Conservation (phyloP, 2,797 vertebrate species). For the Microcaecilia unicolor region DNA sequence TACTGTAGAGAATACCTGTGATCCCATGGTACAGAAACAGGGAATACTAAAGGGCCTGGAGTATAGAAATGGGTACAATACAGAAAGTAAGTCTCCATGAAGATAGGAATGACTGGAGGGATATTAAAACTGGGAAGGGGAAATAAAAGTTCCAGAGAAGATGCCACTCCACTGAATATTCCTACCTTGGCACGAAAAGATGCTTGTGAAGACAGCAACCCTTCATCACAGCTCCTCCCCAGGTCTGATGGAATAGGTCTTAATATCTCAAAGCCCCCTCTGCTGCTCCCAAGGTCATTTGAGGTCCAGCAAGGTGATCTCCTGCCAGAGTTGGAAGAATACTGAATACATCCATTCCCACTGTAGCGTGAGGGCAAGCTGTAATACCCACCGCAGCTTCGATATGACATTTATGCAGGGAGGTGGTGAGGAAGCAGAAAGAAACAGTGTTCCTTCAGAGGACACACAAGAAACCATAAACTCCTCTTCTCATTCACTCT, state of each 20-base stretch:
- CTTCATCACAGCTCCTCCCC: not conserved
- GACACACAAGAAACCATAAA: not conserved
- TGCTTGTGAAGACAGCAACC: not conserved
- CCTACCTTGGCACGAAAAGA: not conserved
- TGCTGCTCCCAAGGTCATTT: not conserved
- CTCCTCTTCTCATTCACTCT: not conserved
- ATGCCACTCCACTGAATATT: not conserved
- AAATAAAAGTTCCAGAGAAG: not conserved
- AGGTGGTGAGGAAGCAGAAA: not conserved
- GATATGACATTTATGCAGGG: slow-evolving; percentile 10
- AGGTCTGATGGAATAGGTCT: not conserved
- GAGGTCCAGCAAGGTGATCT: not conserved
- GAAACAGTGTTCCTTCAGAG: too few species aligned
- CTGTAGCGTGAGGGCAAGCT: slow-evolving; percentile 1
- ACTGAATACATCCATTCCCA: not conserved
- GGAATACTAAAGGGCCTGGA: too few species aligned
- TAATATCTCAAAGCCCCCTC: not conserved
- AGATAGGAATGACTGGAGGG: not conserved
- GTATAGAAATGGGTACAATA: too few species aligned
- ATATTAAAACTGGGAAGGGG: not conserved
- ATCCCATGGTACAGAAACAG: too few species aligned
- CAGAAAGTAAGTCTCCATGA: too few species aligned
- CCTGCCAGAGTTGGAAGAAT: not conserved
- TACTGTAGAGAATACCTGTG: too few species aligned
- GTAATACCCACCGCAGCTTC: not conserved